Evolutionary conservation across 2,888 invertebrate species (phyloP), one percentile per base, ranked within the genome.

Genomic region (Trachelus troglodyta): DNA sequence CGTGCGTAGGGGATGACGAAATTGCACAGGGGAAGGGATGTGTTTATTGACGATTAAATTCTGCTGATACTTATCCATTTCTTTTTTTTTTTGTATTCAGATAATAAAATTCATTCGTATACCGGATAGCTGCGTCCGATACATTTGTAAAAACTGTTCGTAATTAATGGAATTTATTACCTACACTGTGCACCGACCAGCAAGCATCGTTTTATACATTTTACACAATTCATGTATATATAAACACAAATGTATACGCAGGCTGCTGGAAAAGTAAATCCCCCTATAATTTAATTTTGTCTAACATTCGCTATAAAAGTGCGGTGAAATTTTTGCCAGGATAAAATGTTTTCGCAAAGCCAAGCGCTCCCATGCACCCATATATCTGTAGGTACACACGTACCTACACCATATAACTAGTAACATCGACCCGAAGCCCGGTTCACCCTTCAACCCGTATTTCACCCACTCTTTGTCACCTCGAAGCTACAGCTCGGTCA

Each of bases 371-470:
- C 75, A 71, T 75, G 73, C n/a, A 77, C 76, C 34, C 74, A 74
- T 75, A 77, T 37, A 77, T 77, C 78, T 80, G 79, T 23, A 76
- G 77, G 9, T 79, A 68, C 77, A 74, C 12, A 31, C 74, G 75
- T 71, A 34, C 33, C 12, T 71, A 15, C 31, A 34, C 71, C 81
- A 79, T 81, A 80, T 79, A 82, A 83, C 82, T 82, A 81, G 82
- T 84, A 85, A 82, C 83, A 85, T 85, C 85, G 85, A 85, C 85
- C 83, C 84, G 83, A 81, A 81, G 81, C 76, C 80, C 80, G 76
- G 76, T 34, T 71, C 71, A 71, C 71, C 71, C 71, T 71, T 34
- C 71, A 15, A 71, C 71, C 31, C 71, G 23, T 56, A 56, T 56
- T 56, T 56, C 71, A 34, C 71, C 71, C 71, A 31, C 71, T 34